phyloP scores from a whole-genome alignment of 35 echinoderm and acorn worm genomes.

The Heliocidaris tuberculata region DNA sequence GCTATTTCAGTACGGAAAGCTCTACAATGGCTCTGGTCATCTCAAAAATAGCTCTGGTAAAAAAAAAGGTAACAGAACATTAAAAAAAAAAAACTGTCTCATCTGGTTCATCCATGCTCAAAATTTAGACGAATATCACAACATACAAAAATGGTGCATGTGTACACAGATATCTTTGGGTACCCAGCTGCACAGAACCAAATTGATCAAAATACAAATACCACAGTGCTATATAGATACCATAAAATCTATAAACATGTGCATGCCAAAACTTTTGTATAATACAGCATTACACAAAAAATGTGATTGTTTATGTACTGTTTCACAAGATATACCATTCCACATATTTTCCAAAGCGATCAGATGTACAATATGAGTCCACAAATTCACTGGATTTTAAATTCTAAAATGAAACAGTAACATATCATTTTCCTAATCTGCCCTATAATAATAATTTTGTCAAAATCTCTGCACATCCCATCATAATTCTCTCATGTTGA shows the following conservation, averaged over 20 bases:
- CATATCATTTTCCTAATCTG: background rate
- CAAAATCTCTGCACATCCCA: no score
- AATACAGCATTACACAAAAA: background rate
- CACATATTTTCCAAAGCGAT: no score
- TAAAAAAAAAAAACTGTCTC: no score
- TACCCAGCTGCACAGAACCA: background rate
- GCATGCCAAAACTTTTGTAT: background rate
- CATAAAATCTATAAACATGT: background rate
- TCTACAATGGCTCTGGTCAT: no score
- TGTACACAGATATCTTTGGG: background rate
- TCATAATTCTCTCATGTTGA: background rate
- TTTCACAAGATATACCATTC: no score
- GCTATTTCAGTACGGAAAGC: no score
- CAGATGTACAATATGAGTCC: no score
- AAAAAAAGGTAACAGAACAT: no score
- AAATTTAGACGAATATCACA: constrained; percentile 3
- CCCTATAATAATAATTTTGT: background rate
- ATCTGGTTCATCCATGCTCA: background rate
- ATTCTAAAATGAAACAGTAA: no score
- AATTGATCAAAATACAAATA: background rate
- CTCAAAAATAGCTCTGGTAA: no score
- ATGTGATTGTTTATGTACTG: no score
- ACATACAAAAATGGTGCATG: background rate
- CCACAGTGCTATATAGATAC: background rate
- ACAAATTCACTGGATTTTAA: no score